Evolutionary conservation across 1,140 invertebrate genomes (phyloP), one percentile per base, ranked within the genome.

Genomic region (Frieseomelitta varia): DNA sequence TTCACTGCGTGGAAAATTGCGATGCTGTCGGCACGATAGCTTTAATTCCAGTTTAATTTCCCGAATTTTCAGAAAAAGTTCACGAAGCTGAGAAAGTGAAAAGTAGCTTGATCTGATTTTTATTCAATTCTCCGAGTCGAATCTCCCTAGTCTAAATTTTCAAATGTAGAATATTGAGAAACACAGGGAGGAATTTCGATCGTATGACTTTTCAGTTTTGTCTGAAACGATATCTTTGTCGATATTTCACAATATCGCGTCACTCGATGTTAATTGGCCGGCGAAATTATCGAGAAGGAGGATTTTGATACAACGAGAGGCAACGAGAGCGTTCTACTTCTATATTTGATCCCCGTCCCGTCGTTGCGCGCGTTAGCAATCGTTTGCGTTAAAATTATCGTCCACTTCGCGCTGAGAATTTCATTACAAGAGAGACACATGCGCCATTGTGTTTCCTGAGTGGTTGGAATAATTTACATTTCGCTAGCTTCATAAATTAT

Each of bases 381-480:
- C 47, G 21, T 30, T 74, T 56, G 34, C 24, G 47, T 56, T 24
- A 74, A 74, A 74, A 74, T 74, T 30, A 53, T 27, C 53, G 73
- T 56, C 19, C 73, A 56, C 53, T 74, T 24, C 30, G 30, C 30
- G 34, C 21, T 56, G 51, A 53, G 53, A 74, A 74, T 56, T 74
- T 74, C 51, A 74, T 74, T 74, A 74, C 12, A 24, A 14, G 24
- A 71, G 68, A 74, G 17, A 14, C 34, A 74, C 53, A 74, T 24
- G 30, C 53, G 53, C 19, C 27, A 74, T 56, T 56, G 53, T 74
- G 19, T 56, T 56, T 74, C 73, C 24, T 10, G 51, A 77, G n/a
- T 47, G 58, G 21, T n/a, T 39, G 14, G 15, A 21, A 67, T 55
- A 67, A 79, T 79, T 79, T 79, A 79, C 63, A 79, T 67, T 53